These are phyloP conservation scores for Hypotaenidia philippensis DNA, from an alignment of 2,797 vertebrate species.

Conservation along the genomic window DNA sequence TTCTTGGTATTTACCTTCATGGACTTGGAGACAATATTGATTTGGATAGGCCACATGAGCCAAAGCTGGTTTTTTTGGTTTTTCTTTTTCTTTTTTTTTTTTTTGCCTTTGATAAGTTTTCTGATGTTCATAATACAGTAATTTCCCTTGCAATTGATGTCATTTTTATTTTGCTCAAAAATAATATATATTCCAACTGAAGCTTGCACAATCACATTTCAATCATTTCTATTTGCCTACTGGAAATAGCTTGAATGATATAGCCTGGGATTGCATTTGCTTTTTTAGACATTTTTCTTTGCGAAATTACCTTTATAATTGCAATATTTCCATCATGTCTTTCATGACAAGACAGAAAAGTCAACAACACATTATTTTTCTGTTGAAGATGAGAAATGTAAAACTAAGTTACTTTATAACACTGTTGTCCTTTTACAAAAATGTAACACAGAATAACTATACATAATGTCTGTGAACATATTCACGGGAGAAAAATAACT, in stretches of 20 bases:
- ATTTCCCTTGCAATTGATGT: background rate
- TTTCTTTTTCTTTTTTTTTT: background rate
- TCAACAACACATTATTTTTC: background rate
- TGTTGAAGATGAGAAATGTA: background rate
- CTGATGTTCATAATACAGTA: background rate
- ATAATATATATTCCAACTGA: background rate
- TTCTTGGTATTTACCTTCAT: background rate
- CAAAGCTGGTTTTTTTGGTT: background rate
- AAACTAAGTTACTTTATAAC: background rate
- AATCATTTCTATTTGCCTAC: background rate
- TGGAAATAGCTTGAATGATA: background rate
- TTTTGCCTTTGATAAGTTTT: background rate
- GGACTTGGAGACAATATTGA: background rate
- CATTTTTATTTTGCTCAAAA: background rate
- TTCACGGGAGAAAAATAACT: background rate
- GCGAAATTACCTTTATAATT: constrained; percentile 15
- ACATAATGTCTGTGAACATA: background rate
- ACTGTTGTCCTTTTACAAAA: background rate
- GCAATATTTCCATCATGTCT: background rate
- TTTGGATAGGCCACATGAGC: background rate
- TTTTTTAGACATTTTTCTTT: background rate
- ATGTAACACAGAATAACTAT: background rate
- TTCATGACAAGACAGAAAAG: background rate
- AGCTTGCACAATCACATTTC: background rate
- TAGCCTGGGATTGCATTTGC: background rate